A percentile compares a stretch with the other conserved stretches of the same genome.
phyloP scores from a whole-genome alignment of 2,113 vertebrate genomes.

The Malaclemys terrapin region DNA sequence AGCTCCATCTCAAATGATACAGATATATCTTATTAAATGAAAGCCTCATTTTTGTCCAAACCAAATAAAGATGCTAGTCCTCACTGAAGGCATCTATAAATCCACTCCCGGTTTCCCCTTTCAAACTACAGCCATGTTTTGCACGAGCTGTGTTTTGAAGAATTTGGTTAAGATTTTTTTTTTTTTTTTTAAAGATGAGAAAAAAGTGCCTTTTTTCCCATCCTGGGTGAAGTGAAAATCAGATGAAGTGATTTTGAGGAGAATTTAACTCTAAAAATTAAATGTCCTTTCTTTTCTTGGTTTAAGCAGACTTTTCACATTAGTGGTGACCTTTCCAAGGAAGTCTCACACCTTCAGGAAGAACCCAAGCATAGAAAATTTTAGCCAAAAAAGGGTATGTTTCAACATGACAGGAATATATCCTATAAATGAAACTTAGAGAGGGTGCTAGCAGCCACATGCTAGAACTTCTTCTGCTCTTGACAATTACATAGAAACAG shows the following conservation, averaged over 20 bases:
- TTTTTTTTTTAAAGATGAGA: background rate
- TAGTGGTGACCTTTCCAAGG: background rate
- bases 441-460: background rate
- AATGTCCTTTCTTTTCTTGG: conserved; percentile 11
- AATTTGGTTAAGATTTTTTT: background rate
- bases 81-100: background rate
- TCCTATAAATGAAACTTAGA: background rate
- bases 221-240: background rate
- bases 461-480: background rate
- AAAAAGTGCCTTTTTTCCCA: background rate
- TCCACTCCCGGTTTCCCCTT: background rate
- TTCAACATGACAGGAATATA: background rate
- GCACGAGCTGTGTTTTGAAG: background rate
- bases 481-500: background rate
- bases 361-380: background rate
- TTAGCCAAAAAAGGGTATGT: background rate
- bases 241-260: background rate
- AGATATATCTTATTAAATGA: background rate
- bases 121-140: background rate
- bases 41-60: background rate
- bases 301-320: background rate
- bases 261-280: background rate
- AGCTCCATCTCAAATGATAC: background rate
- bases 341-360: background rate
- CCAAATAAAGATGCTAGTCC: background rate